These are phyloP conservation scores for Drosophila mercatorum DNA, from an alignment of 2,888 invertebrate species.

Conservation along the genomic window DNA sequence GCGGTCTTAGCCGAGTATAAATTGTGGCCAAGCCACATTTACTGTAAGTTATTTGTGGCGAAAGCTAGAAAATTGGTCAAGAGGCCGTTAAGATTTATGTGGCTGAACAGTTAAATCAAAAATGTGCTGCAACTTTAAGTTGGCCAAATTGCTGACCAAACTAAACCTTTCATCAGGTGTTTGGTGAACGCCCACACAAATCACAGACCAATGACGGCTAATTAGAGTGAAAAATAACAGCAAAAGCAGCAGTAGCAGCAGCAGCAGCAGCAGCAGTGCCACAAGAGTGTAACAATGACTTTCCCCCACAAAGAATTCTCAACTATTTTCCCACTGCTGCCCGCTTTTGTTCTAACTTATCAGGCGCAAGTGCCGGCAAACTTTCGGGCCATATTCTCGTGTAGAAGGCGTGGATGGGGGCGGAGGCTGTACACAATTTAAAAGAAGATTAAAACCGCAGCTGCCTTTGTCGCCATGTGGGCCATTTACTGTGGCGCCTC, in stretches of 20 bases:
- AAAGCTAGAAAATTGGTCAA: conserved; percentile 15
- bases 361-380: conserved; percentile 76
- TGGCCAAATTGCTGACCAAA: neutral
- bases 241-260: conserved; percentile 12
- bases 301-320: conserved; percentile 58
- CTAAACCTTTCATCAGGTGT: conserved; percentile 40
- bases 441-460: conserved; percentile 79
- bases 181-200: conserved; percentile 62
- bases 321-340: conserved; percentile 59
- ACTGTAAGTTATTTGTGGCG: conserved; percentile 68
- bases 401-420: conserved; percentile 18
- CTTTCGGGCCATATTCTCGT: conserved; percentile 64
- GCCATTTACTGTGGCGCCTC: conserved; percentile 21
- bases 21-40: conserved; percentile 74
- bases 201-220: conserved; percentile 78
- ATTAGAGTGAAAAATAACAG: conserved; percentile 73
- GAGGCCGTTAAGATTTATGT: conserved; percentile 41
- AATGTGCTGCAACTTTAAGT: conserved; percentile 58
- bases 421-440: conserved; percentile 58
- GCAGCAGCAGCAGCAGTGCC: conserved; percentile 37
- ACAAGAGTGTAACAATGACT: conserved; percentile 70
- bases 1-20: conserved; percentile 72
- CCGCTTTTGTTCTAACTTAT: conserved; percentile 71
- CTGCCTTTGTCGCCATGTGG: conserved; percentile 54
- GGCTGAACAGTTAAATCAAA: conserved; percentile 63